Evolutionary conservation across 1,140 invertebrate species (phyloP).

Genomic region (Hylyphantes graminicola): DNA sequence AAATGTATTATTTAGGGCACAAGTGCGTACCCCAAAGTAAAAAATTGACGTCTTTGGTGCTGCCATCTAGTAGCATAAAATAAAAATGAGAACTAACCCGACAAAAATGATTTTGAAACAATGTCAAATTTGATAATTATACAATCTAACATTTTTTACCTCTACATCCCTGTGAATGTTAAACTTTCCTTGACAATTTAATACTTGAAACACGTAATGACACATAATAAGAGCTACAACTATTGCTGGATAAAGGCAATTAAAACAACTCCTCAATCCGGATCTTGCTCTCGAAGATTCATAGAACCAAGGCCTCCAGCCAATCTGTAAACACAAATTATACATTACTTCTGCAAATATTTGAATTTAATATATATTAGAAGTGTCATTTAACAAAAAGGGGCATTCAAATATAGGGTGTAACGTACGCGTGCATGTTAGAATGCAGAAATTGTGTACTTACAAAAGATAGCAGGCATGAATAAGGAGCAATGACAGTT

Average conservation of each 20-base stretch:
- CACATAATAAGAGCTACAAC: slow-evolving; percentile 27
- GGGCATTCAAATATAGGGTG: too few species aligned
- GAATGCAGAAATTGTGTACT: not conserved
- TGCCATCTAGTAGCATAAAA: too few species aligned
- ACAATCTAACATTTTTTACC: not conserved
- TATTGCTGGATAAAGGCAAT: slow-evolving; percentile 40
- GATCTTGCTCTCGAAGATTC: slow-evolving; percentile 22
- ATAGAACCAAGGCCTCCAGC: slow-evolving; percentile 40
- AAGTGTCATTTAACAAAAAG: not conserved
- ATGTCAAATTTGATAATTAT: not conserved
- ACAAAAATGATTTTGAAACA: not conserved
- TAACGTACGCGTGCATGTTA: too few species aligned
- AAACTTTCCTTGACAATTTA: slow-evolving; percentile 55
- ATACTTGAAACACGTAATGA: slow-evolving; percentile 44
- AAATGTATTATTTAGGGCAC: too few species aligned
- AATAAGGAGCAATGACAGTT: slow-evolving; percentile 44
- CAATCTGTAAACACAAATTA: slow-evolving; percentile 37
- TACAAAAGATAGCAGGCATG: slow-evolving; percentile 45
- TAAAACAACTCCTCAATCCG: slow-evolving; percentile 38
- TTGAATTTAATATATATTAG: not conserved
- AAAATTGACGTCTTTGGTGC: too few species aligned
- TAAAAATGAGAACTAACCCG: too few species aligned
- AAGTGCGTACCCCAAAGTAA: too few species aligned
- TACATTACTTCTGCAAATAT: too few species aligned
- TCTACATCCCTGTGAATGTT: slow-evolving; percentile 45